Conservation (phyloP, 2,113 vertebrate species). For the Crotalus helleri region DNA sequence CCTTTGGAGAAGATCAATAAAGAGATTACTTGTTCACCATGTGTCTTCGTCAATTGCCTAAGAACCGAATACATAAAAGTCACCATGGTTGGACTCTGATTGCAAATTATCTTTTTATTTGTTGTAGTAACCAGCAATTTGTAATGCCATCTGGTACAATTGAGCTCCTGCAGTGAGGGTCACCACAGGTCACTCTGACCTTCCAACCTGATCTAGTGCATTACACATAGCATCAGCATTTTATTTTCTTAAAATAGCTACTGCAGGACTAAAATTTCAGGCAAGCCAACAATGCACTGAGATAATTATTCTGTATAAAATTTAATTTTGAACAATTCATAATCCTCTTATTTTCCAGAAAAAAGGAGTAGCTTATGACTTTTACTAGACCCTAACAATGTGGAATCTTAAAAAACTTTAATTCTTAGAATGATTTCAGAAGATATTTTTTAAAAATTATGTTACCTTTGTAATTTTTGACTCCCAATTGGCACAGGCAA, state of each 20-base stretch:
- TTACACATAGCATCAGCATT: conserved; percentile 9
- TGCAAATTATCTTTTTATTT: conserved; percentile 16
- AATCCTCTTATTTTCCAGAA: conserved; percentile 9
- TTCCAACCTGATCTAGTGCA: conserved; percentile 15
- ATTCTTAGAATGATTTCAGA: conserved; percentile 2
- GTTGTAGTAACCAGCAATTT: conserved; percentile 24
- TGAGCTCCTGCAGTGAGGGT: background rate
- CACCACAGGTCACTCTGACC: conserved; percentile 16
- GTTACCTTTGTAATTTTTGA: background rate
- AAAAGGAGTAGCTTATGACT: conserved; percentile 18
- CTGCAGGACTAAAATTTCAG: conserved; percentile 31
- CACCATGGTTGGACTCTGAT: background rate
- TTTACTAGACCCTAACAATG: background rate
- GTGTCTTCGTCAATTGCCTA: no score
- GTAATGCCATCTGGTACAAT: conserved; percentile 20
- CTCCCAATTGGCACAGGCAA: background rate
- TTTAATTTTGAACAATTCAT: conserved; percentile 27
- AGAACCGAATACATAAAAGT: no score
- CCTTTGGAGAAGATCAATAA: no score
- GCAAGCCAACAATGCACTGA: conserved; percentile 23
- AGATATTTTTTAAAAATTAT: background rate
- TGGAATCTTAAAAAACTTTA: background rate
- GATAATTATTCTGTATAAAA: conserved; percentile 31
- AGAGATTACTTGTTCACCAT: no score
- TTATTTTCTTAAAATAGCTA: conserved; percentile 1